phyloP scores from a whole-genome alignment of 1,140 invertebrate genomes.

The Rhagoletis pomonella region DNA sequence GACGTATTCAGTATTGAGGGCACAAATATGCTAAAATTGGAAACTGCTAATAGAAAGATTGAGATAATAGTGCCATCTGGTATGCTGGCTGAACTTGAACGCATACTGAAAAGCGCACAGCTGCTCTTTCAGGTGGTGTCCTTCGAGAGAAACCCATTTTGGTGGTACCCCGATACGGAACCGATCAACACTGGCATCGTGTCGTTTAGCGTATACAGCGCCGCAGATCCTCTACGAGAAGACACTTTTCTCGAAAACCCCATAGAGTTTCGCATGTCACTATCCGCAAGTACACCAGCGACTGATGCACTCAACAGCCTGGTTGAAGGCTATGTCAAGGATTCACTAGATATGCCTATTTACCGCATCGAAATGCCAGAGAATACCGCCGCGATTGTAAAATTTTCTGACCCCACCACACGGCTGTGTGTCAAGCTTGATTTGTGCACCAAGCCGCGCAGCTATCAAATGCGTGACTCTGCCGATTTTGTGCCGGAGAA shows the following conservation, averaged over 20 bases:
- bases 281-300: not conserved
- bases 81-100: constrained; percentile 29
- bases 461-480: constrained; percentile 7
- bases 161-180: constrained; percentile 56
- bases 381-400: constrained; percentile 48
- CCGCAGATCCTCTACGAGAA: not conserved
- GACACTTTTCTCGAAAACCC: not conserved
- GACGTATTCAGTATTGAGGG: constrained; percentile 22
- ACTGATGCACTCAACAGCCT: not conserved
- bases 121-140: constrained; percentile 45
- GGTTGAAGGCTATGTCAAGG: not conserved
- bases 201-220: constrained; percentile 23
- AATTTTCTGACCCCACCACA: not conserved
- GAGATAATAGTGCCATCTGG: not conserved
- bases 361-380: constrained; percentile 40
- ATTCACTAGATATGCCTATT: constrained; percentile 37
- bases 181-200: constrained; percentile 20
- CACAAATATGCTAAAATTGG: not conserved
- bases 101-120: not conserved
- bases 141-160: constrained; percentile 36
- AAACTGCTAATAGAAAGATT: constrained; percentile 10
- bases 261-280: not conserved
- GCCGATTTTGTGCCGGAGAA: not conserved
- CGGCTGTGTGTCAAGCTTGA: not conserved
- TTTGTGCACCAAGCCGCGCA: constrained; percentile 11